phyloP scores from a whole-genome alignment of 2,113 vertebrate species.

The Gasterosteus nipponicus region DNA sequence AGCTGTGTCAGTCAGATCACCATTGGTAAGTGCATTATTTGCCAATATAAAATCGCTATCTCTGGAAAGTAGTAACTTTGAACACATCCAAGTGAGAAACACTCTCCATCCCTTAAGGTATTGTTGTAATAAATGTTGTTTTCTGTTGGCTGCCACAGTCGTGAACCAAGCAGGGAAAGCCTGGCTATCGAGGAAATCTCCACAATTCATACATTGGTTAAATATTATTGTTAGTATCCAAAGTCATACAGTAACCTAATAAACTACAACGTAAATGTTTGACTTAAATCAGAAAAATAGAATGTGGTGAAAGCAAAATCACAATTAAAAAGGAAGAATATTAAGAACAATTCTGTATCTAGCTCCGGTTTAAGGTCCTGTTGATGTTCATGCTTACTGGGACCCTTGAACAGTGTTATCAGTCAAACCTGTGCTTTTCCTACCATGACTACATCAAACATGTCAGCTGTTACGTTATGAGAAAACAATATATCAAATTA shows the following conservation, averaged over 20 bases:
- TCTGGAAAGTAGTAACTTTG: neutral
- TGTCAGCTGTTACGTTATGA: neutral
- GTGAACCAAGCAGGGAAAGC: neutral
- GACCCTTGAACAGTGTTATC: too few species aligned
- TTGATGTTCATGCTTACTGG: too few species aligned
- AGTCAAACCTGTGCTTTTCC: too few species aligned
- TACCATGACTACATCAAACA: neutral
- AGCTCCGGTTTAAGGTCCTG: too few species aligned
- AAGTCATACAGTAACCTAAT: too few species aligned
- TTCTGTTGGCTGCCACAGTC: neutral
- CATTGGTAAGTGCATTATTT: slow-evolving; percentile 81
- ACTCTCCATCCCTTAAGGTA: neutral
- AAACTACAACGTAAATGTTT: too few species aligned
- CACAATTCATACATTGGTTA: too few species aligned
- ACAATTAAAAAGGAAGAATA: too few species aligned
- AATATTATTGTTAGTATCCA: too few species aligned
- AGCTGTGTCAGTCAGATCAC: slow-evolving; percentile 90
- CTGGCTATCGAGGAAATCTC: neutral
- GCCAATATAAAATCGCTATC: neutral
- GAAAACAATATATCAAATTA: neutral
- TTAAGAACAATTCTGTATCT: too few species aligned
- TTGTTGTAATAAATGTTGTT: neutral
- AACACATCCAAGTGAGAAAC: neutral
- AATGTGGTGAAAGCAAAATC: too few species aligned
- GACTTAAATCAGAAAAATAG: too few species aligned